phyloP scores from a whole-genome alignment of 2,797 vertebrate species.

The Mus spretus region DNA sequence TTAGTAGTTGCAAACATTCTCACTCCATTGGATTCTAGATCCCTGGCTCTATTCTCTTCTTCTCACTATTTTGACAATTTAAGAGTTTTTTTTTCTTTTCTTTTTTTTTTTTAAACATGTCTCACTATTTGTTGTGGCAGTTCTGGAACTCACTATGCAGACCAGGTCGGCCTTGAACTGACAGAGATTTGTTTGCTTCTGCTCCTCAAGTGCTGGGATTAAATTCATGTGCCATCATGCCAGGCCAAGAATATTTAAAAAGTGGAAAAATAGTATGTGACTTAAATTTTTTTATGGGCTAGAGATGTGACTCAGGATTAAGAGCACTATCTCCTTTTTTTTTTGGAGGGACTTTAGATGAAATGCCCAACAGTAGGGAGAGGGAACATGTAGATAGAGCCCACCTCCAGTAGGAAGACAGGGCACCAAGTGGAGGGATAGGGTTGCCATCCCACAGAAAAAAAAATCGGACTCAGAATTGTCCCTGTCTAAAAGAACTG shows the following conservation, averaged over 20 bases:
- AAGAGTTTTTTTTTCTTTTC: background rate
- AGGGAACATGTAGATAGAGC: background rate
- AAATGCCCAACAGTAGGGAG: background rate
- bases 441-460: background rate
- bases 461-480: background rate
- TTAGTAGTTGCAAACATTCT: background rate
- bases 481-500: background rate
- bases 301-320: background rate
- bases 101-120: background rate
- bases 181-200: background rate
- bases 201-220: background rate
- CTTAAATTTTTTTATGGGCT: background rate
- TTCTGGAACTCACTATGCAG: background rate
- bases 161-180: background rate
- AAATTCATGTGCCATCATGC: background rate
- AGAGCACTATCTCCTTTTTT: background rate
- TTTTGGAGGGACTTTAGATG: background rate
- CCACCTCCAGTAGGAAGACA: background rate
- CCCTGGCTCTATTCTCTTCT: background rate
- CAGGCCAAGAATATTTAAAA: background rate
- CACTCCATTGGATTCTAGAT: background rate
- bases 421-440: background rate
- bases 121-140: background rate
- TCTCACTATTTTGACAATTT: background rate
- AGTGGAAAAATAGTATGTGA: background rate